phyloP scores from a whole-genome alignment of 2,113 vertebrate genomes.

The Nestor notabilis region DNA sequence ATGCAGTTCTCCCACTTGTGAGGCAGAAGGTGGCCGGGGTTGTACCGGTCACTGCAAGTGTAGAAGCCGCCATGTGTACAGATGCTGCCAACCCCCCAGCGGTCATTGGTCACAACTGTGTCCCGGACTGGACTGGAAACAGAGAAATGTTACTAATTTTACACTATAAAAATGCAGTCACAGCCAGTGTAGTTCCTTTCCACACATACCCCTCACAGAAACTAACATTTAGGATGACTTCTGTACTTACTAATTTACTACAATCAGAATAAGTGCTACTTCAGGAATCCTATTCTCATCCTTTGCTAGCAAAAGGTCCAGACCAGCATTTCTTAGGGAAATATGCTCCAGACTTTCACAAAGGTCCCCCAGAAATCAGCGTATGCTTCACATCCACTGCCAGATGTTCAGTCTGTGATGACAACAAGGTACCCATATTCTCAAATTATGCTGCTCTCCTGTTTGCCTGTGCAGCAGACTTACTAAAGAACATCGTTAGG shows the following conservation, averaged over 20 bases:
- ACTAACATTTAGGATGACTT: neutral
- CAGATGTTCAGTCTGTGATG: neutral
- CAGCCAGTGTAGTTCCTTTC: neutral
- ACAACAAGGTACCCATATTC: neutral
- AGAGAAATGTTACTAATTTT: neutral
- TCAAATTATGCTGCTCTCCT: neutral
- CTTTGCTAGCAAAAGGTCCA: neutral
- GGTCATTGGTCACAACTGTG: slow-evolving; percentile 94
- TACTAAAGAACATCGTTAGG: neutral
- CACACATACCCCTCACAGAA: neutral
- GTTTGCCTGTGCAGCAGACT: neutral
- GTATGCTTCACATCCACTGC: neutral
- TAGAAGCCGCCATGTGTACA: slow-evolving; percentile 92
- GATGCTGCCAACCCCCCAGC: slow-evolving; percentile 86
- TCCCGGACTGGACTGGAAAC: slow-evolving; percentile 87
- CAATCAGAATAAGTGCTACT: neutral
- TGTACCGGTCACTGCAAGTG: slow-evolving; percentile 91
- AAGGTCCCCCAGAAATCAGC: neutral
- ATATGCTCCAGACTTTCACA: neutral
- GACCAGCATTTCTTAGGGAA: neutral
- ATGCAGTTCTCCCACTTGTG: slow-evolving; percentile 99
- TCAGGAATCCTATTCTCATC: neutral
- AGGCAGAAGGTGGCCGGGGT: slow-evolving; percentile 86
- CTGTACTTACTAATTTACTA: neutral
- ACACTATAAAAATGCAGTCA: accelerated